Conservation (phyloP, 2,888 invertebrate species). For the Pimpla rufipes region DNA sequence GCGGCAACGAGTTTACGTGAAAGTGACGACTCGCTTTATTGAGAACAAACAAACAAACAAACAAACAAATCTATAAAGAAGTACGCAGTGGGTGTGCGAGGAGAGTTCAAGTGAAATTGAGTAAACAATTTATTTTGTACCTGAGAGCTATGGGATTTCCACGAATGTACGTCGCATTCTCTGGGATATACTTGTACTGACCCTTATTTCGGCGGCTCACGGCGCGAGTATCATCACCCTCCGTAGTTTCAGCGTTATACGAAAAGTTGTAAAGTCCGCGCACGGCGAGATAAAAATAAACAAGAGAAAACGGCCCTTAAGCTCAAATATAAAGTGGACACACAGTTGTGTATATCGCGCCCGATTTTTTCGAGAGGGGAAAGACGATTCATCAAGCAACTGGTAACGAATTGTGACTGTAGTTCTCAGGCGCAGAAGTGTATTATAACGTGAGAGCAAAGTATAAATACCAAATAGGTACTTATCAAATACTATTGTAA, state of each 20-base stretch:
- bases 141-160: slow-evolving; percentile 70
- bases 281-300: slow-evolving; percentile 35
- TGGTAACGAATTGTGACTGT: slow-evolving; percentile 59
- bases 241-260: slow-evolving; percentile 31
- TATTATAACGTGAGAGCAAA: slow-evolving; percentile 67
- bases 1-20: slow-evolving; percentile 55
- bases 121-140: slow-evolving; percentile 69
- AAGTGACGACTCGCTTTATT: slow-evolving; percentile 72
- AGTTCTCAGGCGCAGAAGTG: slow-evolving; percentile 74
- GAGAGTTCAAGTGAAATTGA: slow-evolving; percentile 65
- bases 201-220: slow-evolving; percentile 12
- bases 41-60: slow-evolving; percentile 33
- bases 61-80: slow-evolving; percentile 65
- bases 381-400: slow-evolving; percentile 47
- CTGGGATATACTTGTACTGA: slow-evolving; percentile 16
- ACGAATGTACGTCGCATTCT: slow-evolving; percentile 39
- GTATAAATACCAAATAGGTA: slow-evolving; percentile 71
- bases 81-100: slow-evolving; percentile 65
- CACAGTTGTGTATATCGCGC: slow-evolving; percentile 40
- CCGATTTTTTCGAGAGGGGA: slow-evolving; percentile 34
- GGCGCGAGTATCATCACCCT: slow-evolving; percentile 31
- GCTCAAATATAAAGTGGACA: slow-evolving; percentile 64
- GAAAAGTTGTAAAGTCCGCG: slow-evolving; percentile 30
- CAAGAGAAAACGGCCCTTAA: slow-evolving; percentile 39
- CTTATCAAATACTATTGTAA: slow-evolving; percentile 73